Evolutionary conservation across 2,113 vertebrate genomes (phyloP).

Genomic region (Corythoichthys intestinalis): DNA sequence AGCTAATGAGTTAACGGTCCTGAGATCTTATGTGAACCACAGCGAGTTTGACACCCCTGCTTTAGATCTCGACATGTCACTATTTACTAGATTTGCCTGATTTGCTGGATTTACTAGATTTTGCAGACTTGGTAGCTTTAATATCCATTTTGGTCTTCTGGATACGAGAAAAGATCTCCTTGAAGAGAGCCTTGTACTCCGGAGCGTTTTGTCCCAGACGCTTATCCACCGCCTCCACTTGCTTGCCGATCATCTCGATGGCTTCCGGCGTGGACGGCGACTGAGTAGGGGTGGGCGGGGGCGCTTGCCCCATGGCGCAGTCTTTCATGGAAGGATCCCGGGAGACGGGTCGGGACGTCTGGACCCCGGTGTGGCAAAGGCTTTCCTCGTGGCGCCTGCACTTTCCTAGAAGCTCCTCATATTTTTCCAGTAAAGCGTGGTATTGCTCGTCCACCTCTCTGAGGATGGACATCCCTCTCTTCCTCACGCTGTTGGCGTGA

Average conservation of each 20-base stretch:
- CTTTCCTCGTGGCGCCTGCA: slow-evolving; percentile 89
- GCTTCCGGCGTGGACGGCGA: slow-evolving; percentile 75
- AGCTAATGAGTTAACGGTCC: too few species aligned
- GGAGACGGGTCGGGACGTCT: slow-evolving; percentile 91
- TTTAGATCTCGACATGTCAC: slow-evolving; percentile 13
- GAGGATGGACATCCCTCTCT: slow-evolving; percentile 95
- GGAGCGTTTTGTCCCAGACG: slow-evolving; percentile 92
- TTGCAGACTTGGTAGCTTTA: slow-evolving; percentile 76
- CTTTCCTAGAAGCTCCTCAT: slow-evolving; percentile 91
- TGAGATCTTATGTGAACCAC: too few species aligned
- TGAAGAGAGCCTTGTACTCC: slow-evolving; percentile 97
- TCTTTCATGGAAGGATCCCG: slow-evolving; percentile 93
- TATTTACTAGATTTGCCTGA: slow-evolving; percentile 68
- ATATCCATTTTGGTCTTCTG: slow-evolving; percentile 98
- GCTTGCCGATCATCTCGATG: slow-evolving; percentile 86
- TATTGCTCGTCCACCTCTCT: slow-evolving; percentile 98
- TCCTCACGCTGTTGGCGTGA: slow-evolving; percentile 88
- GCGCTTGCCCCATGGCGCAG: slow-evolving; percentile 73
- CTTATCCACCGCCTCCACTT: slow-evolving; percentile 91
- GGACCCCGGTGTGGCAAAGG: slow-evolving; percentile 85
- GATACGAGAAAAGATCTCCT: slow-evolving; percentile 97
- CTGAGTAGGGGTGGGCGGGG: slow-evolving; percentile 68
- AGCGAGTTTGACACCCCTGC: too few species aligned
- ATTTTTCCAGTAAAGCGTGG: slow-evolving; percentile 92
- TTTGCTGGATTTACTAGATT: slow-evolving; percentile 66